Evolutionary conservation across 2,888 invertebrate species (phyloP).

Genomic region (Chrysodeixis includens): DNA sequence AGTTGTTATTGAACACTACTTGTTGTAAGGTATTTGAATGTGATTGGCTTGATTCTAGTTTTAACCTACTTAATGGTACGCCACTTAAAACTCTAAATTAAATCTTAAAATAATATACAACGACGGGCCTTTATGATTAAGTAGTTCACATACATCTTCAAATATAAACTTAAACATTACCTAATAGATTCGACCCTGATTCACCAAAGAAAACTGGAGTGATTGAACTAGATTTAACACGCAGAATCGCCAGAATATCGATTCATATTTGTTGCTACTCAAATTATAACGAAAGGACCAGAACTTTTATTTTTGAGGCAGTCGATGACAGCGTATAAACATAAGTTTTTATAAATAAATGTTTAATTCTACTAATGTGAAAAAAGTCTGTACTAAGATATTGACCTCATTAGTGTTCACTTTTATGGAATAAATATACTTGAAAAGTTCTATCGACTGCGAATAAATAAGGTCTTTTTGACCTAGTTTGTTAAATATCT

Average conservation of each 20-base stretch:
- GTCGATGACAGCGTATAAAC: background rate
- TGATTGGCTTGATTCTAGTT: background rate
- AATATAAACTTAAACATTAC: conserved; percentile 14
- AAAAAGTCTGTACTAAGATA: background rate
- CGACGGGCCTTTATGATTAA: background rate
- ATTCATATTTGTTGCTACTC: background rate
- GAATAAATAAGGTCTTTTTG: background rate
- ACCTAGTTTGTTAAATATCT: background rate
- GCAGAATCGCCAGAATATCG: background rate
- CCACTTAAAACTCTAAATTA: background rate
- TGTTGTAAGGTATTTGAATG: too few species aligned
- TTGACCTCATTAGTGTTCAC: background rate
- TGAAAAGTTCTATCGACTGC: background rate
- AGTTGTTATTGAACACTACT: too few species aligned
- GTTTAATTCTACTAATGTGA: background rate
- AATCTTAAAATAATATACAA: background rate
- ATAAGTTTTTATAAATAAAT: background rate
- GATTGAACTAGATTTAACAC: conserved; percentile 24
- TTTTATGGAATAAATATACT: background rate
- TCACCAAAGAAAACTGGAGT: conserved; percentile 51
- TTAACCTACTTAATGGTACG: background rate
- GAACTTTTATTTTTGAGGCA: background rate
- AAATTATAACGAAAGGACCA: background rate
- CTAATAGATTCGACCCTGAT: conserved; percentile 56
- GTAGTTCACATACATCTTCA: conserved; percentile 8